These are phyloP conservation scores for Acipenser ruthenus DNA, from an alignment of 2,797 vertebrate genomes.

Conservation along the genomic window DNA sequence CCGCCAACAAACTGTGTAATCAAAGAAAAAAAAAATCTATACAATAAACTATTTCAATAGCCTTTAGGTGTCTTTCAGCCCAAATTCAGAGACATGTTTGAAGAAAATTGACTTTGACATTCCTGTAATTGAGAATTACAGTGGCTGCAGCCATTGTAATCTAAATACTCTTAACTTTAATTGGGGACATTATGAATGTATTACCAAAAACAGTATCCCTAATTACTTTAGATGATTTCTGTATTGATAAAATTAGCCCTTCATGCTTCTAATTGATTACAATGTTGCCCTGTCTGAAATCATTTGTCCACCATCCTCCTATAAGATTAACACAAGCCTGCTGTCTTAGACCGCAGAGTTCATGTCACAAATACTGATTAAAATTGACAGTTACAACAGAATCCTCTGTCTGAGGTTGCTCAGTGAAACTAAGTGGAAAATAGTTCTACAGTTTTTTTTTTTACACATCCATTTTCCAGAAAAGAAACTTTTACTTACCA, in stretches of 20 bases:
- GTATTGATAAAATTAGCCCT: constrained; percentile 25
- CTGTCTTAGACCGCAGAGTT: constrained; percentile 11
- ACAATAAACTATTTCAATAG: too few species aligned
- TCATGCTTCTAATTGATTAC: constrained; percentile 21
- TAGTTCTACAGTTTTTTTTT: neutral
- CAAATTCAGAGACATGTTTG: constrained; percentile 12
- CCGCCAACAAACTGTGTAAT: too few species aligned
- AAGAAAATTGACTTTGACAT: constrained; percentile 25
- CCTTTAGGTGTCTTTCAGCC: too few species aligned
- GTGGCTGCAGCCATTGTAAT: constrained; percentile 19
- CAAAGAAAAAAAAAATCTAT: too few species aligned
- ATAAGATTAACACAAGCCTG: constrained; percentile 11
- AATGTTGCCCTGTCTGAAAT: constrained; percentile 22
- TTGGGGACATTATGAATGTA: constrained; percentile 22
- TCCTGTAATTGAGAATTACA: constrained; percentile 22
- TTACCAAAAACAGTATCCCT: constrained; percentile 17
- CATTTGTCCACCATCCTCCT: constrained; percentile 15
- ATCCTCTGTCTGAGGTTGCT: constrained; percentile 3
- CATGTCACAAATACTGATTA: constrained; percentile 14
- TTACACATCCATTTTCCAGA: too few species aligned
- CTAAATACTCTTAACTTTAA: constrained; percentile 24
- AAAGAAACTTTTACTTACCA: too few species aligned
- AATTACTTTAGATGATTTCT: constrained; percentile 25
- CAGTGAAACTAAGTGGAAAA: constrained; percentile 5
- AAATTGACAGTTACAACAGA: constrained; percentile 13